Conservation (phyloP, 2,888 invertebrate genomes). For the Hydraecia micacea region DNA sequence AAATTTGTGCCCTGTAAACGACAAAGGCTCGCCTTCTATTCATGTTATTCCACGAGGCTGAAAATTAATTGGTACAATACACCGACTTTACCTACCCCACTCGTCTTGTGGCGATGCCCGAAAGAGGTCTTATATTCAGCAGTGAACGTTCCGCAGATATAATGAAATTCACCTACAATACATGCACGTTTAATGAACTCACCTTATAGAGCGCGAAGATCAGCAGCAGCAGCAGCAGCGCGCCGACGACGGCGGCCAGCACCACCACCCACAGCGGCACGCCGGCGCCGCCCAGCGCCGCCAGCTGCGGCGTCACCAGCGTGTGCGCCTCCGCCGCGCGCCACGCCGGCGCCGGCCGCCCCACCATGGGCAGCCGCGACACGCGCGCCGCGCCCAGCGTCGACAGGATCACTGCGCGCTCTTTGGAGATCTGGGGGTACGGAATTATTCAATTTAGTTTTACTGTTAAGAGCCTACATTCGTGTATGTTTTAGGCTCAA, state of each 20-base stretch:
- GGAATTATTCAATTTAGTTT: neutral
- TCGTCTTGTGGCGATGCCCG: neutral
- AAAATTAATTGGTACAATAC: neutral
- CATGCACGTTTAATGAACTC: constrained; percentile 57
- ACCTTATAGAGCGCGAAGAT: constrained; percentile 96
- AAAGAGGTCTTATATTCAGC: neutral
- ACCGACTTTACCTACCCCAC: neutral
- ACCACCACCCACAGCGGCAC: constrained; percentile 97
- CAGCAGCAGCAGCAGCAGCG: constrained; percentile 94
- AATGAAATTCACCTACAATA: neutral
- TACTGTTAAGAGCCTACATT: neutral
- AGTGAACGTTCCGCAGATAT: neutral
- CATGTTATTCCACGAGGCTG: neutral
- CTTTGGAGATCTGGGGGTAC: constrained; percentile 81
- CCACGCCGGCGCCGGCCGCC: constrained; percentile 91
- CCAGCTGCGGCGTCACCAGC: constrained; percentile 93
- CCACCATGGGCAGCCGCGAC: constrained; percentile 93
- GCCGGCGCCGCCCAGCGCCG: constrained; percentile 91
- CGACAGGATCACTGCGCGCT: constrained; percentile 92
- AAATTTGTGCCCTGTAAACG: neutral
- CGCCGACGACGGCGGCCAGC: constrained; percentile 95
- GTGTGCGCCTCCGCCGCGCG: constrained; percentile 92
- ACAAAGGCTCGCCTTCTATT: neutral
- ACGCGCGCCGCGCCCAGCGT: constrained; percentile 94
- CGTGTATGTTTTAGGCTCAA: neutral